phyloP scores from a whole-genome alignment of 2,888 invertebrate genomes.

The Drosophila buzzatii region DNA sequence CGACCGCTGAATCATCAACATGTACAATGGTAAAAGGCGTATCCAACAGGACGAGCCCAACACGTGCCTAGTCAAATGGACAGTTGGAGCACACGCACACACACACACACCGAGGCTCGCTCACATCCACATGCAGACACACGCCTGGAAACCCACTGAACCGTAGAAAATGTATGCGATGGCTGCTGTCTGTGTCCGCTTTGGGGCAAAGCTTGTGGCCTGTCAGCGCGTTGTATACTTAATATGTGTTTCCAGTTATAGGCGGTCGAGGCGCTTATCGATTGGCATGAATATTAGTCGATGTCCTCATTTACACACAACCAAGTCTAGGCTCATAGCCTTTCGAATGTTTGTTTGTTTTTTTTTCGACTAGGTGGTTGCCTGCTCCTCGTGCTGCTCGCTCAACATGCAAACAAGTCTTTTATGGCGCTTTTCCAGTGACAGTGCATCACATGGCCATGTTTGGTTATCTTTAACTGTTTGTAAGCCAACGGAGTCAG shows the following conservation, averaged over 20 bases:
- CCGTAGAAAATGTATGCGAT: constrained; percentile 41
- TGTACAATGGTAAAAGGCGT: constrained; percentile 26
- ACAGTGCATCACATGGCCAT: constrained; percentile 78
- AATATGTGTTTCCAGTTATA: constrained; percentile 78
- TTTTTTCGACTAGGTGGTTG: constrained; percentile 12
- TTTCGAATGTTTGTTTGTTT: constrained; percentile 55
- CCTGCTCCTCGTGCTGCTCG: constrained; percentile 25
- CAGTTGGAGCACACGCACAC: constrained; percentile 10
- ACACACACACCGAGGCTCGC: constrained; percentile 12
- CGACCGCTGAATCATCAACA: constrained; percentile 38
- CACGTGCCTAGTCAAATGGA: constrained; percentile 12
- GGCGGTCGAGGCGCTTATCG: constrained; percentile 72
- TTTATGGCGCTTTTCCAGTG: constrained; percentile 79
- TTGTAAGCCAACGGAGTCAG: constrained; percentile 65
- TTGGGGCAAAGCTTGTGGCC: constrained; percentile 33
- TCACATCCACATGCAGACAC: neutral
- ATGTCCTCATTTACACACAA: constrained; percentile 72
- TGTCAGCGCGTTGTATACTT: constrained; percentile 75
- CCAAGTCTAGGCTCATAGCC: constrained; percentile 41
- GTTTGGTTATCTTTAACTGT: constrained; percentile 79
- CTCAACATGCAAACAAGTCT: constrained; percentile 73
- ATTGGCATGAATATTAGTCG: constrained; percentile 78
- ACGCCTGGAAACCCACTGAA: constrained; percentile 68
- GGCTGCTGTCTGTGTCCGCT: constrained; percentile 29
- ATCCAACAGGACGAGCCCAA: constrained; percentile 43